These are phyloP conservation scores for Peromyscus melanophrys DNA, from an alignment of 2,797 vertebrate genomes.

Conservation along the genomic window DNA sequence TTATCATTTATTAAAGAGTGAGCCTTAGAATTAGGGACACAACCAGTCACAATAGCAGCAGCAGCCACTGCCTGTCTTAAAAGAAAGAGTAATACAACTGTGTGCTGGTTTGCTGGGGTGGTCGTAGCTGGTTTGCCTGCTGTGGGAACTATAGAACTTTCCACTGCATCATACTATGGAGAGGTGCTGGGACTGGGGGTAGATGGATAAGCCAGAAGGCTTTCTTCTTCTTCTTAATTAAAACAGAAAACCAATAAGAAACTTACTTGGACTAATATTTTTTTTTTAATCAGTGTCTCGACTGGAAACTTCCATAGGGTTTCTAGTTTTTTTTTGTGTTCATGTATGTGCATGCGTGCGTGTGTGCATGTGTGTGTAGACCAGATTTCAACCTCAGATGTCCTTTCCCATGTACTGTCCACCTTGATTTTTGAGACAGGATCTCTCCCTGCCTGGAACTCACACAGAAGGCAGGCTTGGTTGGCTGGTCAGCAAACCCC, in stretches of 20 bases:
- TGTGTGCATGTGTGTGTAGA: not conserved
- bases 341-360: not conserved
- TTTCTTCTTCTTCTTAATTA: not conserved
- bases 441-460: not conserved
- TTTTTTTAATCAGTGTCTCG: not conserved
- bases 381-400: not conserved
- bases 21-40: not conserved
- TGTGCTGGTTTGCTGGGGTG: not conserved
- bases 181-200: not conserved
- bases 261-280: not conserved
- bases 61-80: not conserved
- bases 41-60: not conserved
- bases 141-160: not conserved
- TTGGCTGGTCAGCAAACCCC: not conserved
- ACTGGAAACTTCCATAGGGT: not conserved
- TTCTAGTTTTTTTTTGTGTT: not conserved
- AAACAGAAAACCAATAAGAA: not conserved
- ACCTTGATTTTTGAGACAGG: not conserved
- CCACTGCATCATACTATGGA: not conserved
- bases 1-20: conserved; percentile 17
- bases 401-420: not conserved
- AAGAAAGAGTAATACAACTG: not conserved
- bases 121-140: not conserved
- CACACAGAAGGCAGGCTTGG: not conserved
- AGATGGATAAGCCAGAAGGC: not conserved